Evolutionary conservation across 2,797 vertebrate genomes (phyloP).

Genomic region (Acanthurus tractus): DNA sequence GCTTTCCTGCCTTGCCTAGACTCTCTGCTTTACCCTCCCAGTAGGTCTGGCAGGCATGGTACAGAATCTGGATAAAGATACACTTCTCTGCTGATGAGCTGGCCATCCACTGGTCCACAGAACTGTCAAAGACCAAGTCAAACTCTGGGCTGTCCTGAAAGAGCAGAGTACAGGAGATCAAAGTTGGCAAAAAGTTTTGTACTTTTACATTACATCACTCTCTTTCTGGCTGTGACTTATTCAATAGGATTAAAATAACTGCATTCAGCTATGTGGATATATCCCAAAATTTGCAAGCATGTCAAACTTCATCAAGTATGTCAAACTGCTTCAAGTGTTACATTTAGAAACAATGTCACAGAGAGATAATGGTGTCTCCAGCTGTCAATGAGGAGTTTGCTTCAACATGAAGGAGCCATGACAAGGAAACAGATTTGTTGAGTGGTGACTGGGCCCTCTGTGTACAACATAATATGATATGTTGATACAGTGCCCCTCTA

Average conservation of each 20-base stretch:
- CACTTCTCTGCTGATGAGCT: conserved; percentile 93
- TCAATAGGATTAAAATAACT: neutral
- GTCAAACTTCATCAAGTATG: neutral
- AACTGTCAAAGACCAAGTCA: conserved; percentile 92
- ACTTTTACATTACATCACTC: neutral
- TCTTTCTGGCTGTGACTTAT: neutral
- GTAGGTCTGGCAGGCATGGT: conserved; percentile 92
- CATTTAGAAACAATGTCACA: too few species aligned
- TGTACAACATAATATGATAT: neutral
- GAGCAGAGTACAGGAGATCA: neutral
- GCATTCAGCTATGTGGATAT: neutral
- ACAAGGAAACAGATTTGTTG: neutral
- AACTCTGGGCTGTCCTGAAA: conserved; percentile 93
- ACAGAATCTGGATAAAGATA: conserved; percentile 93
- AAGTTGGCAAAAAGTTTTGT: neutral
- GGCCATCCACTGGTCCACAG: conserved; percentile 93
- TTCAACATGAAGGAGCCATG: neutral
- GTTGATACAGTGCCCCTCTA: neutral
- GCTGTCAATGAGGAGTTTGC: neutral
- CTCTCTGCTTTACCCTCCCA: conserved; percentile 81
- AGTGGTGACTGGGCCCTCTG: neutral
- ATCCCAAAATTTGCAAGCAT: neutral
- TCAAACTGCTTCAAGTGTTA: too few species aligned
- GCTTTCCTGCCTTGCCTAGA: conserved; percentile 22
- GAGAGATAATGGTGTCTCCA: neutral